Evolutionary conservation across 2,113 vertebrate species (phyloP).

Genomic region (Thryonomys swinderianus): DNA sequence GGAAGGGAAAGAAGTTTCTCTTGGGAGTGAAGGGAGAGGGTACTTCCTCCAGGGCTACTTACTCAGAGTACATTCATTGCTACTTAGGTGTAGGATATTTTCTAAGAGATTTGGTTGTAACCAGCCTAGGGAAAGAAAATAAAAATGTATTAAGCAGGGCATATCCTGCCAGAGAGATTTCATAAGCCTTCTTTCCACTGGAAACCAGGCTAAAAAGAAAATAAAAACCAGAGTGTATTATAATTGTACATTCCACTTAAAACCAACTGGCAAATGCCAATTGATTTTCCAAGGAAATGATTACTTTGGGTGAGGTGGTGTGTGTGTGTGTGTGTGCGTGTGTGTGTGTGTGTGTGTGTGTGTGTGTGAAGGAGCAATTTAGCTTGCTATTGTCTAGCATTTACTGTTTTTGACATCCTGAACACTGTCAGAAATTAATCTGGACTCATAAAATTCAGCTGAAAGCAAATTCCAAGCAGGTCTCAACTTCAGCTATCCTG

Average conservation of each 20-base stretch:
- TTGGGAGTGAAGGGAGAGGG: not conserved
- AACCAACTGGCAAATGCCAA: conserved; percentile 68
- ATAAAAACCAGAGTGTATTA: conserved; percentile 74
- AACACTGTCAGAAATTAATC: conserved; percentile 52
- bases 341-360: not conserved
- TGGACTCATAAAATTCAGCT: conserved; percentile 57
- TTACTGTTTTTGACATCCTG: conserved; percentile 51
- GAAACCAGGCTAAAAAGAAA: conserved; percentile 74
- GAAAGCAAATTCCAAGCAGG: conserved; percentile 69
- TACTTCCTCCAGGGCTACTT: not conserved
- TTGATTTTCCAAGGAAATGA: conserved; percentile 76
- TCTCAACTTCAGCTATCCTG: conserved; percentile 48
- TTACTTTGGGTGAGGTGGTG: conserved; percentile 55
- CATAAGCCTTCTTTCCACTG: conserved; percentile 70
- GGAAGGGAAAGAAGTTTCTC: not conserved
- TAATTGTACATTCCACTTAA: conserved; percentile 76
- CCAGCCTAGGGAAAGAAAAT: conserved; percentile 59
- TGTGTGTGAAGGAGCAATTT: not conserved
- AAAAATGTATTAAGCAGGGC: conserved; percentile 59
- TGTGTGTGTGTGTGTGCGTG: not conserved
- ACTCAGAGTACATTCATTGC: not conserved
- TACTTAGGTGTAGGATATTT: not conserved
- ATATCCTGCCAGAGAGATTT: conserved; percentile 68
- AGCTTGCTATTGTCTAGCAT: not conserved
- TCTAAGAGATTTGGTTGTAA: conserved; percentile 57